Base-by-base conservation (phyloP, 2,888 invertebrate species). In the Diarsia brunnea region DNA sequence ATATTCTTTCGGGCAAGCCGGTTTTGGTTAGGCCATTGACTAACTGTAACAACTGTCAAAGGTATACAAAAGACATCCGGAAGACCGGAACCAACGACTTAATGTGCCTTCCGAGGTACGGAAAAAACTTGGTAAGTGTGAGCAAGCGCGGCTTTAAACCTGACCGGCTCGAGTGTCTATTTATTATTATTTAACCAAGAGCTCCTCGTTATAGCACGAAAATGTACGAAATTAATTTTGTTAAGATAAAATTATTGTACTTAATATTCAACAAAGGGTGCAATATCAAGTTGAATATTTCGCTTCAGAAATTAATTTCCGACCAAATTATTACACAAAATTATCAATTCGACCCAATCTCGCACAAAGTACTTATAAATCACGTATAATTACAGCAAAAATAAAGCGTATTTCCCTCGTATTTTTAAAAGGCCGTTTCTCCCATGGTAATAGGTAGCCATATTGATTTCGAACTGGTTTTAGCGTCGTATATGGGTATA, bases 381-480 rank as follows among this genome's bases (percentile, higher is more conserved):
- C 38, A 53, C 21, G 16, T 47, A 47, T 73, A 73, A 68, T 51
- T 5, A 76, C 49, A 31, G 51, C 19, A 63, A 53, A 60, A 71
- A 73, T 70, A 53, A 21, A 38, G 0, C 12, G 53, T 49, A 64
- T 64, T 81, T 47, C 64, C 27, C n/a, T n/a, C 31, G 61, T 58
- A 53, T 65, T 78, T 77, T 82, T 78, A 53, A 73, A 69, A 65
- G 21, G 10, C 47, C 31, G 58, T 82, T 81, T 68, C 49, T 45
- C 66, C 21, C 31, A 45, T 68, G 27, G 27, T 72, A 77, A 77
- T 76, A 68, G 45, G 45, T 12, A 43, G 43, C 69, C 84, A 72
- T 84, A 84, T 84, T 73, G 78, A 78, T 84, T 81, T 84, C 82
- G 58, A 81, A 84, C 78, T 58, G 82, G 84, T 78, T 73, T 49